Evolutionary conservation across 1,140 invertebrate species (phyloP).

Genomic region (Ylistrum balloti): DNA sequence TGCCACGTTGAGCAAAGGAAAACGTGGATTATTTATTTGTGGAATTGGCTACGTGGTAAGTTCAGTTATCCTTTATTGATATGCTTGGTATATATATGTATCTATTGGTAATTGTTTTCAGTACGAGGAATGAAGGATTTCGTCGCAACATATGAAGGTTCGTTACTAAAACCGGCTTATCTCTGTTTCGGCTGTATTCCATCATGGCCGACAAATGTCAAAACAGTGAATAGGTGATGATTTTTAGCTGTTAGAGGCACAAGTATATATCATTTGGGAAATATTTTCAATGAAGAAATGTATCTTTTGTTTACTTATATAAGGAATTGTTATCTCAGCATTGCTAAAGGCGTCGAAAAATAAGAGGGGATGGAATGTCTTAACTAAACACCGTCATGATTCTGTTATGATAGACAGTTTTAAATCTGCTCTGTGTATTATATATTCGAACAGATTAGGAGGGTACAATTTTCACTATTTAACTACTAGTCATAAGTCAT

Average conservation of each 20-base stretch:
- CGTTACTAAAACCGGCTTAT: neutral
- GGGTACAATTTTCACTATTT: too few species aligned
- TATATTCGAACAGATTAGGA: too few species aligned
- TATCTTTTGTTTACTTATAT: neutral
- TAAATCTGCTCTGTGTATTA: too few species aligned
- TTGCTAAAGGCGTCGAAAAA: too few species aligned
- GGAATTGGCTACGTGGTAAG: constrained; percentile 20
- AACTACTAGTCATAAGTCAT: too few species aligned
- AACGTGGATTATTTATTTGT: constrained; percentile 18
- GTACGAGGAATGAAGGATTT: neutral
- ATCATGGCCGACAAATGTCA: constrained; percentile 37
- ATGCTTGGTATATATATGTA: neutral
- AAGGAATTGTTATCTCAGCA: too few species aligned
- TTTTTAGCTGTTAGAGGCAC: neutral
- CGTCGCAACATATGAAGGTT: neutral
- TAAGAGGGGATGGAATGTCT: too few species aligned
- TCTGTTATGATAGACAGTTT: too few species aligned
- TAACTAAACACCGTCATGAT: too few species aligned
- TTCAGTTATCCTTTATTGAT: neutral
- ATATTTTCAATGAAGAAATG: neutral
- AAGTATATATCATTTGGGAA: neutral
- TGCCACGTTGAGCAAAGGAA: constrained; percentile 31
- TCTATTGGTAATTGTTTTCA: neutral
- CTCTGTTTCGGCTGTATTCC: neutral
- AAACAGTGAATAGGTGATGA: neutral